Base-by-base conservation (phyloP, 2,797 vertebrate genomes). In the Simalia tracyae region DNA sequence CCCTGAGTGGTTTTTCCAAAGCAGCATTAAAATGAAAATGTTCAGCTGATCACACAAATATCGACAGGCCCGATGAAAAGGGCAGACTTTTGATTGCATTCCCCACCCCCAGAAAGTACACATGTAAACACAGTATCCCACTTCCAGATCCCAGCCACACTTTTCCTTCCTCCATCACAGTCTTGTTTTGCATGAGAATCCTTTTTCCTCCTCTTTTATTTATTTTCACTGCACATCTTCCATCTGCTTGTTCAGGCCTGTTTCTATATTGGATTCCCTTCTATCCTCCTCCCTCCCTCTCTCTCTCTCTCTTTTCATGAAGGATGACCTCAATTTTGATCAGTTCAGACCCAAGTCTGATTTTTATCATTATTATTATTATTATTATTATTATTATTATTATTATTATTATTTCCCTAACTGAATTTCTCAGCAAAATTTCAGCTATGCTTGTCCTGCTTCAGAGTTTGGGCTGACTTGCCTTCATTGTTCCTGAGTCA, bases 271-370 rank as follows among this genome's bases (percentile, higher is more conserved):
- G 95, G 93, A 93, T 93, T 96, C 93, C 84, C 90, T 93, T 86
- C 90, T 89, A 90, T 91, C 89, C 85, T 92, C n/a, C 54, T 95
- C 87, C 90, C 4, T 68, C 31, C 14, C 66, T 36, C 31, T 95
- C 87, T 89, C 7, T 95, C 94, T 86, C 91, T 94, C 64, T 2
- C 12, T 50, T 87, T 93, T 72, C 92, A 94, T 92, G 92, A 94
- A 94, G 84, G 94, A 63, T 17, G 87, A 90, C 50, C 91, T 94
- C 90, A 92, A 92, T 94, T 96, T 96, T 91, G 92, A 90, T 94
- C 36, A 88, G 94, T 93, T 94, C 95, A 95, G 46, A 93, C 94
- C 28, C 26, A 96, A 96, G 93, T 64, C 90, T 84, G 84, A 61
- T 84, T 93, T 94, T 66, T 57, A 42, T 42, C 36, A 36, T 36